Base-by-base conservation (phyloP, 1,140 invertebrate species). In the Eupristina koningsbergeri region DNA sequence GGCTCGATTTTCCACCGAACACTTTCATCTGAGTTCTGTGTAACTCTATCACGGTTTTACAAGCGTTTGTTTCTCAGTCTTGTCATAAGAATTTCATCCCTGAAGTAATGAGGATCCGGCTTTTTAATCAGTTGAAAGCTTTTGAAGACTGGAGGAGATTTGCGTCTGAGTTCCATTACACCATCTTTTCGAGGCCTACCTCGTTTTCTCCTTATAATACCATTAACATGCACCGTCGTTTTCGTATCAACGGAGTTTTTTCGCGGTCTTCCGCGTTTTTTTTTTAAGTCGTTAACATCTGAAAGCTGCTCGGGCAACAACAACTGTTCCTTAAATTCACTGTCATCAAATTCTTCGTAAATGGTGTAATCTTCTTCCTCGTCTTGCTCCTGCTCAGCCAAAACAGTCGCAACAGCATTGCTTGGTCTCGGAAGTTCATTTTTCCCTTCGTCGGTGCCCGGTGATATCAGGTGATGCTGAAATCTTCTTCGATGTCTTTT, bases 51-150 rank as follows among this genome's bases (percentile, higher is more conserved):
- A 75, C 50, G 71, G 29, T 63, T 39, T 84, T 80, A 84, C 71
- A 84, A 41, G 8, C 83, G 64, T n/a, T 84, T 84, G 26, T 77
- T 84, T 50, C 83, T 84, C 67, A 84, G 67, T 77, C 73, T 84
- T 45, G 77, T 76, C 71, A 80, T 64, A 34, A 84, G 58, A 80
- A 84, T 80, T 29, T 80, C 83, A 8, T 84, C 83, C n/a, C 41
- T 80, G 63, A 84, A 84, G 58, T 84, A 84, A 39, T 74, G 83
- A 19, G 22, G 67, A 7, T 76, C 83, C 31, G 83, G 47, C n/a
- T 81, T 76, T 19, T 84, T 76, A 17, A 17, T n/a, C 19, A 84
- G 3, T 17, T 84, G 45, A 31, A 45, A 63, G 22, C 31, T 79
- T 53, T 31, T 41, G 22, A 64, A 80, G 6, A 36, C 34, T 31